phyloP scores from a whole-genome alignment of 2,888 invertebrate genomes.

The Cancer borealis region DNA sequence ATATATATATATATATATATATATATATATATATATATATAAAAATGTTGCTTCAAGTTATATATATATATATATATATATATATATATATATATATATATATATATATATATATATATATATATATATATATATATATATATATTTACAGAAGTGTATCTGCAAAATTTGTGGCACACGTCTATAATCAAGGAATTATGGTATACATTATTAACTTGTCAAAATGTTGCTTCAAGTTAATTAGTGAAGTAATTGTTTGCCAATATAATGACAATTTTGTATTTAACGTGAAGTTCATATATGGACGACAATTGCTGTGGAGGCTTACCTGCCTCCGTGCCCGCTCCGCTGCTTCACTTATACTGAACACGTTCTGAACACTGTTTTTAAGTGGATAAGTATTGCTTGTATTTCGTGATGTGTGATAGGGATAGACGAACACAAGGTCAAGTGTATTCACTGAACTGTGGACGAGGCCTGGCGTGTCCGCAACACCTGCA shows the following conservation, averaged over 20 bases:
- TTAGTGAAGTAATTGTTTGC: background rate
- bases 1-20: too few relatives aligned
- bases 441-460: too few relatives aligned
- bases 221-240: background rate
- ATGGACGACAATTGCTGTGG: background rate
- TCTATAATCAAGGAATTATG: background rate
- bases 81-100: too few relatives aligned
- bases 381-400: background rate
- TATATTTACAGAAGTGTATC: background rate
- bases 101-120: too few relatives aligned
- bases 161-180: background rate
- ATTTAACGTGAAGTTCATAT: background rate
- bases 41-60: too few relatives aligned
- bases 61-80: too few relatives aligned
- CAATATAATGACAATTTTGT: background rate
- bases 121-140: too few relatives aligned
- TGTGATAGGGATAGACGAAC: background rate
- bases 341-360: background rate
- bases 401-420: conserved; percentile 10
- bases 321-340: background rate
- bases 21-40: too few relatives aligned
- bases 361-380: background rate
- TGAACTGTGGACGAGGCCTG: background rate
- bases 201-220: background rate
- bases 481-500: background rate